Evolutionary conservation across 2,888 invertebrate species (phyloP).

Genomic region (Xestia c-nigrum): DNA sequence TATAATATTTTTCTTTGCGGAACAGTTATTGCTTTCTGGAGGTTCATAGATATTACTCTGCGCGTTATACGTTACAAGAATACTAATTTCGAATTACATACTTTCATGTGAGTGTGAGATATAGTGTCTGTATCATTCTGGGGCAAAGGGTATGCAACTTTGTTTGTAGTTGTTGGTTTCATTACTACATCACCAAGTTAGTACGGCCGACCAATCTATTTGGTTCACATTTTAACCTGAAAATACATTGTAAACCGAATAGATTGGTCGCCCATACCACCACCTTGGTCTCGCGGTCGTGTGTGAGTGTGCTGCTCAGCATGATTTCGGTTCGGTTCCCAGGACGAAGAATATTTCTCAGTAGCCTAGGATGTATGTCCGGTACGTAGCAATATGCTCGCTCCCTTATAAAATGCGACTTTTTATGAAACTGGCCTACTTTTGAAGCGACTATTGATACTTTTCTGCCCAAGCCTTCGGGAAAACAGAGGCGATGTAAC

Average conservation of each 20-base stretch:
- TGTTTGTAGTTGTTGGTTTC: background rate
- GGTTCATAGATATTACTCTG: constrained; percentile 54
- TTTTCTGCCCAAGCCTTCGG: background rate
- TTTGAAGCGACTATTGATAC: background rate
- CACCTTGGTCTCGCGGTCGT: background rate
- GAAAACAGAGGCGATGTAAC: background rate
- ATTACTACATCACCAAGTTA: background rate
- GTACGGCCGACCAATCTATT: background rate
- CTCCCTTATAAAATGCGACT: background rate
- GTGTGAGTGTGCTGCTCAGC: background rate
- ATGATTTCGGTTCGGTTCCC: background rate
- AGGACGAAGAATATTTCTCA: background rate
- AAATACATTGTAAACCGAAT: too few species aligned
- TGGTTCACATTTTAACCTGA: too few species aligned
- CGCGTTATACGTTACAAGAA: constrained; percentile 48
- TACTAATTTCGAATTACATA: constrained; percentile 53
- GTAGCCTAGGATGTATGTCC: background rate
- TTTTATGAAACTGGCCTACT: background rate
- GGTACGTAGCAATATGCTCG: background rate
- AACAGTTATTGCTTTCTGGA: constrained; percentile 56
- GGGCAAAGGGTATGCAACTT: background rate
- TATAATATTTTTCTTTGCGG: constrained; percentile 52
- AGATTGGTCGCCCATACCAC: too few species aligned
- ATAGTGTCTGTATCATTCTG: background rate
- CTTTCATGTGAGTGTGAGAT: constrained; percentile 24